These are phyloP conservation scores for Esox lucius DNA, from an alignment of 2,797 vertebrate species.

Conservation along the genomic window DNA sequence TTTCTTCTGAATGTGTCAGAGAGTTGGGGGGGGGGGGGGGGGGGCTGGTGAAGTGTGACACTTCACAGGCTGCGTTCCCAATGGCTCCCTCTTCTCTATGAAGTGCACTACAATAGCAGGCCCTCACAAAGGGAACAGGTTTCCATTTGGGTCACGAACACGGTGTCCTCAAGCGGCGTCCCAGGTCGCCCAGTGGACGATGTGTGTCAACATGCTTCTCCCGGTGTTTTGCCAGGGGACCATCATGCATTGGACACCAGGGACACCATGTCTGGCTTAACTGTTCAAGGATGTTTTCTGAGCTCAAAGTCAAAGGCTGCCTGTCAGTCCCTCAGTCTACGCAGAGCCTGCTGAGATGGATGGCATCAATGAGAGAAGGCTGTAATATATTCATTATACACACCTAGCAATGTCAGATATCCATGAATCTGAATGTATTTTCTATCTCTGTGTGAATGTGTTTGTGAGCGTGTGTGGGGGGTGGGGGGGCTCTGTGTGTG, in stretches of 20 bases:
- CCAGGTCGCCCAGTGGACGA: background rate
- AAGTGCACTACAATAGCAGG: background rate
- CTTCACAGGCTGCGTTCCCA: background rate
- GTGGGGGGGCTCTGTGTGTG: conserved; percentile 31
- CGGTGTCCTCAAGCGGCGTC: background rate
- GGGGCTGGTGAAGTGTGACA: background rate
- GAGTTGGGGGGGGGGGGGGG: conserved; percentile 20
- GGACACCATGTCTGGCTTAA: background rate
- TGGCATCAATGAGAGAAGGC: too few species aligned
- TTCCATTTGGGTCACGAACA: background rate
- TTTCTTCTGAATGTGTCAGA: conserved; percentile 28
- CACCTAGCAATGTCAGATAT: background rate
- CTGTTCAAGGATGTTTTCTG: background rate
- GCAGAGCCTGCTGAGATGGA: background rate
- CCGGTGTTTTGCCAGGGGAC: background rate
- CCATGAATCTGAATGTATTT: too few species aligned
- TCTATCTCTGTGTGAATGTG: too few species aligned
- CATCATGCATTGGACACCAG: background rate
- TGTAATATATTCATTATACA: background rate
- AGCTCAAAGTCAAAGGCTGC: conserved; percentile 1
- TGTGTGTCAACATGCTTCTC: background rate
- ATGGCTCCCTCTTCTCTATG: background rate
- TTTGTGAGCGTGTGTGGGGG: too few species aligned
- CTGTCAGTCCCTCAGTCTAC: background rate
- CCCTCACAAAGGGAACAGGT: background rate